These are phyloP conservation scores for Paedocypris sp. DNA, from an alignment of 2,113 vertebrate species.

Conservation along the genomic window DNA sequence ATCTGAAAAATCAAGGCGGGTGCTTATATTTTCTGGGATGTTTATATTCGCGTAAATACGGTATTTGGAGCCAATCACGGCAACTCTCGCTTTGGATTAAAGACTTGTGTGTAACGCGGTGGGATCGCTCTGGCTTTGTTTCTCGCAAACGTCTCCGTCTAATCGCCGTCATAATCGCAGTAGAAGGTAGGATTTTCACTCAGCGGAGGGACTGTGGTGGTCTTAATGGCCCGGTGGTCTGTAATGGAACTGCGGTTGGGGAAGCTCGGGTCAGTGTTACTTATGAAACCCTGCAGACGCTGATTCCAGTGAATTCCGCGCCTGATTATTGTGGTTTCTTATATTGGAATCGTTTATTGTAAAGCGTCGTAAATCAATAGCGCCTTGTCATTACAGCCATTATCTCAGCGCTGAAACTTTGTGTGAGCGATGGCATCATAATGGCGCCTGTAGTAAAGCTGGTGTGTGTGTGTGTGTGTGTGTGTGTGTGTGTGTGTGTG, in stretches of 20 bases:
- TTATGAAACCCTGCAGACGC: slow-evolving; percentile 25
- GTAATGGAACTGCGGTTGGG: slow-evolving; percentile 24
- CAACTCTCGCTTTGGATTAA: too few relatives aligned
- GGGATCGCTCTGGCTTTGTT: too few relatives aligned
- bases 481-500: slow-evolving; percentile 3
- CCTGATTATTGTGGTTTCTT: slow-evolving; percentile 18
- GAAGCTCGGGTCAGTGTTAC: slow-evolving; percentile 3
- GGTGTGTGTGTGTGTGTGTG: background rate
- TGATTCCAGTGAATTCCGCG: too few relatives aligned
- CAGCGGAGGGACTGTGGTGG: background rate
- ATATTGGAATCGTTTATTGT: slow-evolving; percentile 26
- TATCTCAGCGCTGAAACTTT: background rate
- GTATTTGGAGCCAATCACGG: too few relatives aligned
- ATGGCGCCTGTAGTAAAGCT: background rate
- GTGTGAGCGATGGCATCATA: background rate
- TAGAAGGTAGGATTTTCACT: too few relatives aligned
- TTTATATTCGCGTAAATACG: too few relatives aligned
- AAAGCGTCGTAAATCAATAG: slow-evolving; percentile 24
- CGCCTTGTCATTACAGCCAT: slow-evolving; percentile 11
- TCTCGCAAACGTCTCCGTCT: too few relatives aligned
- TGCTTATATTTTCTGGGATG: too few relatives aligned
- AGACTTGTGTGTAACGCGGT: too few relatives aligned
- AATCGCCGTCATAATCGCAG: too few relatives aligned
- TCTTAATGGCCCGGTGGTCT: slow-evolving; percentile 30
- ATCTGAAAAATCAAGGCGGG: too few relatives aligned